A percentile compares a stretch with the other conserved stretches of the same genome.
Evolutionary conservation across 2,113 vertebrate genomes (phyloP).

Genomic region (Psammodynastes pulverulentus): DNA sequence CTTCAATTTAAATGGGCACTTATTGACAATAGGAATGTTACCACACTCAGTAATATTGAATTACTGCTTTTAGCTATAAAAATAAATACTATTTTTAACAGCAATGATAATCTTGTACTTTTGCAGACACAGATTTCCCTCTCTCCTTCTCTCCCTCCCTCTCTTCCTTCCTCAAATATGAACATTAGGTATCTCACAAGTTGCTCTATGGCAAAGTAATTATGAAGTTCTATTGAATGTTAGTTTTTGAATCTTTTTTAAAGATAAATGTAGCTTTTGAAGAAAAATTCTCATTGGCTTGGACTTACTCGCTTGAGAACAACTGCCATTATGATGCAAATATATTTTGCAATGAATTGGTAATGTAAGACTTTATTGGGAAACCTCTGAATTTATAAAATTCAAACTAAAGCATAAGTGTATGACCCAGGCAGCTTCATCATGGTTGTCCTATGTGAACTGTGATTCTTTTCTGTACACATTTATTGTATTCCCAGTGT

Average conservation of each 20-base stretch:
- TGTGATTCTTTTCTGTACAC: constrained; percentile 14
- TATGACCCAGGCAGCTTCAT: constrained; percentile 62
- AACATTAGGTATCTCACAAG: constrained; percentile 42
- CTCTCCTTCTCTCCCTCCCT: neutral
- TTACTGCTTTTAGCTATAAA: constrained; percentile 24
- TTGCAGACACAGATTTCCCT: neutral
- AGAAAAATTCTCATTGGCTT: constrained; percentile 51
- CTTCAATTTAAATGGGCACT: neutral
- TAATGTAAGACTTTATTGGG: constrained; percentile 66
- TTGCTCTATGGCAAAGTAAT: constrained; percentile 51
- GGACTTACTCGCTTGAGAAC: constrained; percentile 49
- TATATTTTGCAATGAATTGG: constrained; percentile 57
- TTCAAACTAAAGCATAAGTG: constrained; percentile 69
- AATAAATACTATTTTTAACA: constrained; percentile 46
- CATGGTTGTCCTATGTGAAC: constrained; percentile 50
- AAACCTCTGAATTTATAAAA: constrained; percentile 67
- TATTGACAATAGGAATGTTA: constrained; percentile 4
- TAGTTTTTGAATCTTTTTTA: constrained; percentile 53
- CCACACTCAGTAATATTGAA: constrained; percentile 8
- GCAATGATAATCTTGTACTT: constrained; percentile 35
- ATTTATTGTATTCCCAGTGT: constrained; percentile 47
- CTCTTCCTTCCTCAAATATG: constrained; percentile 12
- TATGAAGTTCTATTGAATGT: constrained; percentile 60
- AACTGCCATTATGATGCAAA: constrained; percentile 60
- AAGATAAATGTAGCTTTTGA: constrained; percentile 44